A percentile compares a stretch with the other conserved stretches of the same genome.
phyloP scores from a whole-genome alignment of 1,140 invertebrate genomes.

The Ooceraea biroi region DNA sequence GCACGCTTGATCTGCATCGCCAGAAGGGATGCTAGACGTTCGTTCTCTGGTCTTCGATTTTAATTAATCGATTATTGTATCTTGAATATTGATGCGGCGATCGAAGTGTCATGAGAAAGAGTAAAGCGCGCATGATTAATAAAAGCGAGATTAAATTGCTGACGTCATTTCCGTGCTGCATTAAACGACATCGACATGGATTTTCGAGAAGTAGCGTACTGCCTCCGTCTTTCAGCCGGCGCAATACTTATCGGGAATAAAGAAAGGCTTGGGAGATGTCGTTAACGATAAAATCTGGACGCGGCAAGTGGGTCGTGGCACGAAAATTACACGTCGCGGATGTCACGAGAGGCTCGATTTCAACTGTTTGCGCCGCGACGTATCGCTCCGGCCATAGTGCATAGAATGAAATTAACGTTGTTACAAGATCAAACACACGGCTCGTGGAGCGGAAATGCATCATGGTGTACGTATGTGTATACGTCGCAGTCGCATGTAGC shows the following conservation, averaged over 20 bases:
- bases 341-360: conserved; percentile 62
- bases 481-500: background rate
- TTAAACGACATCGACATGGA: background rate
- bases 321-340: conserved; percentile 49
- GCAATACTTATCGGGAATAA: conserved; percentile 3
- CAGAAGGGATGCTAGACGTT: background rate
- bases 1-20: background rate
- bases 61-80: background rate
- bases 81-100: background rate
- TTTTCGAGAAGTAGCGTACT: background rate
- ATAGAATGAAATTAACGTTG: conserved; percentile 58
- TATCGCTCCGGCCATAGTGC: conserved; percentile 39
- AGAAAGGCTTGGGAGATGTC: conserved; percentile 20
- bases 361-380: conserved; percentile 46
- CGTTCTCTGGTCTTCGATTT: background rate
- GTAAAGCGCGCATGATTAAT: background rate
- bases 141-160: too few species aligned
- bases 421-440: conserved; percentile 57
- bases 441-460: background rate
- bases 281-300: conserved; percentile 50
- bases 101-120: background rate
- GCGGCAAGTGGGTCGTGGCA: conserved; percentile 42
- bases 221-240: background rate
- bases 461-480: background rate
- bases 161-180: too few species aligned